Conservation (phyloP, 2,113 vertebrate genomes). For the Sardina pilchardus region DNA sequence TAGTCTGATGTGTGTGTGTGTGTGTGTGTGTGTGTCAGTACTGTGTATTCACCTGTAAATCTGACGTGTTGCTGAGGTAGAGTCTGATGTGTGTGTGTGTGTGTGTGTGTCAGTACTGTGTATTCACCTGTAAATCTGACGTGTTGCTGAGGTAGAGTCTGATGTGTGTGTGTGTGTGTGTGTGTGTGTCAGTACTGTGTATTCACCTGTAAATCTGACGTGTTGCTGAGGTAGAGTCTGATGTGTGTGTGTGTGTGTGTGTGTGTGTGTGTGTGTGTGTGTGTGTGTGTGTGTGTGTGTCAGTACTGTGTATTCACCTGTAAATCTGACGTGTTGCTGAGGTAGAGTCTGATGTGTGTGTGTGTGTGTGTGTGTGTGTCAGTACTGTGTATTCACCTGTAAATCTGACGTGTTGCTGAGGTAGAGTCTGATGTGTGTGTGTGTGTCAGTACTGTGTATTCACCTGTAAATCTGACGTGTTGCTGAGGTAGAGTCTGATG, state of each 20-base stretch:
- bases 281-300: constrained; percentile 12
- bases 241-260: no score
- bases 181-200: constrained; percentile 21
- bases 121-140: constrained; percentile 74
- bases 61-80: constrained; percentile 83
- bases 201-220: constrained; percentile 74
- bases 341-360: constrained; percentile 82
- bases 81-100: constrained; percentile 76
- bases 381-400: constrained; percentile 60
- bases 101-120: constrained; percentile 21
- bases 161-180: constrained; percentile 62
- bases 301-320: constrained; percentile 60
- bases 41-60: constrained; percentile 67
- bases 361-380: constrained; percentile 13
- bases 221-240: constrained; percentile 87
- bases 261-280: no score
- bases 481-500: constrained; percentile 89
- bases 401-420: constrained; percentile 82
- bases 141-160: constrained; percentile 87
- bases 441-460: constrained; percentile 21
- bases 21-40: constrained; percentile 21
- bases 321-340: constrained; percentile 81
- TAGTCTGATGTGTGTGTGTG: constrained; percentile 78
- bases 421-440: constrained; percentile 81
- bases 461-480: constrained; percentile 76